Base-by-base conservation (phyloP, 2,888 invertebrate genomes). In the Psylliodes chrysocephalus region DNA sequence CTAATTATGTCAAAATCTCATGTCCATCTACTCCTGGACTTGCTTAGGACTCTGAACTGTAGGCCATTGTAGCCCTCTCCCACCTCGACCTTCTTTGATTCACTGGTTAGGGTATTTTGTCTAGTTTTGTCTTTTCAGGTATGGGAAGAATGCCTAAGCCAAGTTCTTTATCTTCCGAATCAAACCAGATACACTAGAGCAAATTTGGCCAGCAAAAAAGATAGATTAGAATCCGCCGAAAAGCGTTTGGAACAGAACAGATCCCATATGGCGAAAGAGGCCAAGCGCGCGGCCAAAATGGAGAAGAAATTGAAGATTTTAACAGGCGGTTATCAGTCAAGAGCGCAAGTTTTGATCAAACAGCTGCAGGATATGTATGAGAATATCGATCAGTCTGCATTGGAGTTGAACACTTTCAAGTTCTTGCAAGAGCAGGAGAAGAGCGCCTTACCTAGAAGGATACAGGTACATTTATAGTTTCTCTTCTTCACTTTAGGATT, bases 281-380 rank as follows among this genome's bases (percentile, higher is more conserved):
- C 98, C 0, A 98, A 98, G 82, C 89, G 92, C 62, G 98, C 98
- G 53, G 95, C 95, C 0, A 99, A 98, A 84, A 91, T 97, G 87
- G 99, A 99, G 82, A 98, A 98, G 82, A 98, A 97, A 83, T 84
- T 99, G 19, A 92, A 96, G 83, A 93, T 98, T 60, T 85, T 98
- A n/a, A 92, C 98, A 2, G 98, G 93, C 6, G 95, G 95, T 6
- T 96, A 95, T 83, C 93, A 94, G 84, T 79, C 81, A 1, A 75
- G 78, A 40, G 91, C 94, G 1, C 95, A 96, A 74, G 91, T 91
- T 0, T 84, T 97, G 17, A 88, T 93, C 17, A 96, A 97, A 82
- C 96, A 95, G 78, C 86, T 93, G 67, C 91, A 92, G 74, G 95
- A 95, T 78, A 83, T 95, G 12, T 90, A 91, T 77, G 95, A 96